These are phyloP conservation scores for Platyscapa corneri DNA, from an alignment of 1,140 invertebrate genomes.

Conservation along the genomic window DNA sequence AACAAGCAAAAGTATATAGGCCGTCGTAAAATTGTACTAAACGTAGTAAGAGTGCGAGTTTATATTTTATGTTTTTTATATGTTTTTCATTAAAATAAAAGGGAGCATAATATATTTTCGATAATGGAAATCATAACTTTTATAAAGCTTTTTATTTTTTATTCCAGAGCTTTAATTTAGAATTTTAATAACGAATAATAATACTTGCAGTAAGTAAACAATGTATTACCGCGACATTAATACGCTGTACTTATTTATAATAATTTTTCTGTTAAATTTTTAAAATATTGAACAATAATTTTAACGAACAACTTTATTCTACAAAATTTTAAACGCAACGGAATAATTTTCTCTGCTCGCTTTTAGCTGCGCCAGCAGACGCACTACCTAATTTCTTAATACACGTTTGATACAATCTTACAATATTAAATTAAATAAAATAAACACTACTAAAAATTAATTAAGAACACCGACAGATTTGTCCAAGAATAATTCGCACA, in stretches of 20 bases:
- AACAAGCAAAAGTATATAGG: background rate
- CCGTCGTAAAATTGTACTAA: background rate
- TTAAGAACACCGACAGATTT: too few species aligned
- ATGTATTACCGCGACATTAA: background rate
- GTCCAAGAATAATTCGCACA: background rate
- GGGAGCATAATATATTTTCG: constrained; percentile 4
- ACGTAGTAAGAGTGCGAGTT: background rate
- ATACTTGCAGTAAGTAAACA: background rate
- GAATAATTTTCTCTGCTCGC: too few species aligned
- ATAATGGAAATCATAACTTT: background rate
- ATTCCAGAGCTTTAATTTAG: background rate
- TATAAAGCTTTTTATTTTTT: background rate
- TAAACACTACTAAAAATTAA: too few species aligned
- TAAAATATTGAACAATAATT: too few species aligned
- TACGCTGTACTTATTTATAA: background rate
- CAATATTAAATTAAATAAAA: too few species aligned
- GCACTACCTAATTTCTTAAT: too few species aligned
- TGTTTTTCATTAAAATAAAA: constrained; percentile 2
- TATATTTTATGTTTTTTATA: background rate
- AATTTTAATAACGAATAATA: background rate
- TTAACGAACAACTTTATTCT: too few species aligned
- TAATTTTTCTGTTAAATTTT: background rate
- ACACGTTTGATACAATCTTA: too few species aligned
- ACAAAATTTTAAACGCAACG: too few species aligned
- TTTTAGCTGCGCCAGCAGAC: too few species aligned